phyloP scores from a whole-genome alignment of 2,888 invertebrate species.

The Andrena flavipes region DNA sequence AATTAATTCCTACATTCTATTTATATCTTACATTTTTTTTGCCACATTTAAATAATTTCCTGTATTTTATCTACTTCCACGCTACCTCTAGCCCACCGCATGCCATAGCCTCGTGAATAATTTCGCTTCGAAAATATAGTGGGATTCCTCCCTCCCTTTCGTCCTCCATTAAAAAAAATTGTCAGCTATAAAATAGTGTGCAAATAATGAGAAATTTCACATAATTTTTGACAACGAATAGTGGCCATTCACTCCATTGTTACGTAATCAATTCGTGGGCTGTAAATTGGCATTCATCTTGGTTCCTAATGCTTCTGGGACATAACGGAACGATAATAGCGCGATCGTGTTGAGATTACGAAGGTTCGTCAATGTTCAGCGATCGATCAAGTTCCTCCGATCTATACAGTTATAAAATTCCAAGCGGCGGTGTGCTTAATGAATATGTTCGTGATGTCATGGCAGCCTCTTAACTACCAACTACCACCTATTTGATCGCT shows the following conservation, averaged over 20 bases:
- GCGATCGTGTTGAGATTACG: slow-evolving; percentile 52
- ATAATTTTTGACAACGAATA: neutral
- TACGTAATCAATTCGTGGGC: slow-evolving; percentile 46
- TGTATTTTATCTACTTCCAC: neutral
- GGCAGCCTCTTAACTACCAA: slow-evolving; percentile 3
- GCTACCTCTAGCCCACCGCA: neutral
- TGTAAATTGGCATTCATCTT: slow-evolving; percentile 44
- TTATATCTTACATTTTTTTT: too few relatives aligned
- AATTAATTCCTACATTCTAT: too few relatives aligned
- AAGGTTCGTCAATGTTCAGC: slow-evolving; percentile 20
- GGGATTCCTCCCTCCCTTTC: neutral
- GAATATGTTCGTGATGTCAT: neutral
- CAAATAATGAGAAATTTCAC: neutral
- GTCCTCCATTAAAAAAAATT: neutral
- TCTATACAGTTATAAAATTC: slow-evolving; percentile 13
- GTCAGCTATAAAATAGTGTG: too few relatives aligned
- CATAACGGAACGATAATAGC: slow-evolving; percentile 59
- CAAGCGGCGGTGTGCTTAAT: neutral
- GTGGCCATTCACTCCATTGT: slow-evolving; percentile 47
- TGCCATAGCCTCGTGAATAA: neutral
- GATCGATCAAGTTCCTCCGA: slow-evolving; percentile 31
- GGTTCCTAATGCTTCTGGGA: slow-evolving; percentile 41
- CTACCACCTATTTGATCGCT: neutral
- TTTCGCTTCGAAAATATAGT: neutral
- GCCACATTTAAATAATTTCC: neutral